Evolutionary conservation across 2,797 vertebrate species (phyloP), one percentile per base, ranked within the genome.

Genomic region (Acipenser oxyrinchus): DNA sequence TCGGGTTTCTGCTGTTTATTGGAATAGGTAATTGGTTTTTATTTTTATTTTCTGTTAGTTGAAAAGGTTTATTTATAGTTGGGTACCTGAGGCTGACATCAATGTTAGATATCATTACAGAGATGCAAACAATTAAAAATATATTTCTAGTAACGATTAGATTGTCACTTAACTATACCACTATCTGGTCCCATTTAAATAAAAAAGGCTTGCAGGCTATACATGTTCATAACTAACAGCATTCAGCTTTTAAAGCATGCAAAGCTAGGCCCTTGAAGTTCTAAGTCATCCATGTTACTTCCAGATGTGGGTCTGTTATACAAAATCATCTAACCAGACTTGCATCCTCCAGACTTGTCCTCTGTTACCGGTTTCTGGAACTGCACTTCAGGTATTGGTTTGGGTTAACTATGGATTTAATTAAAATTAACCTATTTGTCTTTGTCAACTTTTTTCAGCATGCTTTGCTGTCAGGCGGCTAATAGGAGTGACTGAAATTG

Each of bases 401-500:
- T 6, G 11, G 51, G 11, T 53, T 48, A 48, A 58, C 18, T 50
- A 6, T 52, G 5, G 4, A 9, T 6, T 7, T 51, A 3, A 12
- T 13, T 65, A 9, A 6, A 15, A 52, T 13, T 48, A 62, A 48
- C 13, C 52, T 48, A 15, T 61, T 64, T 66, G n/a, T 64, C 58
- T 37, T 37, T 37, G 23, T 37, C 23, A 37, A 37, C 65, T 84
- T 73, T 83, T 79, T 70, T 15, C 87, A 99, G 97, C 95, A 78
- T 98, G 95, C 72, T 81, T 99, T 77, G 96, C 93, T 66, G 96
- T 98, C 72, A 94, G 96, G 37, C 94, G 96, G 73, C 95, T 98
- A 74, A 99, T 99, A 67, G 96, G 95, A 61, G 94, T 98, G 75
- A 99, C 97, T 0, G 95, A 99, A 86, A 97, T 99, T 74, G 96